These are phyloP conservation scores for Aculops lycopersici DNA, from an alignment of 1,140 invertebrate species.

Conservation along the genomic window DNA sequence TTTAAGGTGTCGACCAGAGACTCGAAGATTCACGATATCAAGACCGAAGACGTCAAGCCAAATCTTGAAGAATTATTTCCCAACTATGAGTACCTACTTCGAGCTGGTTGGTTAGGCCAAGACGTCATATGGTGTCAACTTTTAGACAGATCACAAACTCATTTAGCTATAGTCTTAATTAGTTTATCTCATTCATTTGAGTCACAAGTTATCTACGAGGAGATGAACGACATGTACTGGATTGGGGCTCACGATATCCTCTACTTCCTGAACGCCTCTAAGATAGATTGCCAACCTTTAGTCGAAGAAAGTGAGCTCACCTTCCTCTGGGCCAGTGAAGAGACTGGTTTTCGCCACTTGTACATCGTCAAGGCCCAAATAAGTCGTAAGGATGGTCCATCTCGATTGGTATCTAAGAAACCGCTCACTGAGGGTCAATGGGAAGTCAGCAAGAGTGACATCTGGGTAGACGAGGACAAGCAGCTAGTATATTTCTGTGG, in stretches of 20 bases:
- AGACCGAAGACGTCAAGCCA: constrained; percentile 26
- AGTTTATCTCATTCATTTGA: constrained; percentile 13
- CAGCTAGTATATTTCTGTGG: constrained; percentile 19
- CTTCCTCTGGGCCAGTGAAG: constrained; percentile 72
- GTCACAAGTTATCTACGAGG: constrained; percentile 28
- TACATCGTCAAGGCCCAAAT: constrained; percentile 21
- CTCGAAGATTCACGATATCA: background rate
- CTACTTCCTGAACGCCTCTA: constrained; percentile 26
- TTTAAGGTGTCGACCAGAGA: constrained; percentile 3
- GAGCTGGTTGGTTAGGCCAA: constrained; percentile 68
- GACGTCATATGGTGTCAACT: constrained; percentile 61
- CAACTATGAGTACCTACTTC: constrained; percentile 68
- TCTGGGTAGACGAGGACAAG: constrained; percentile 18
- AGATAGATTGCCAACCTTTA: background rate
- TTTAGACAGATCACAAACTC: constrained; percentile 47
- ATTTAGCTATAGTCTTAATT: constrained; percentile 27
- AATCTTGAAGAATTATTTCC: constrained; percentile 40
- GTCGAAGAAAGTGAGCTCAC: constrained; percentile 18
- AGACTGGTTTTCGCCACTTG: constrained; percentile 59
- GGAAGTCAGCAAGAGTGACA: constrained; percentile 16
- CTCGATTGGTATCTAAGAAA: background rate
- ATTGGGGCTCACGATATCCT: constrained; percentile 65
- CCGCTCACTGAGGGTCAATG: constrained; percentile 17
- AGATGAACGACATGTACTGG: constrained; percentile 34
- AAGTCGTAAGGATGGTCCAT: background rate